Evolutionary conservation across 1,140 invertebrate species (phyloP), one percentile per base, ranked within the genome.

Genomic region (Ostrea denselamellosa): DNA sequence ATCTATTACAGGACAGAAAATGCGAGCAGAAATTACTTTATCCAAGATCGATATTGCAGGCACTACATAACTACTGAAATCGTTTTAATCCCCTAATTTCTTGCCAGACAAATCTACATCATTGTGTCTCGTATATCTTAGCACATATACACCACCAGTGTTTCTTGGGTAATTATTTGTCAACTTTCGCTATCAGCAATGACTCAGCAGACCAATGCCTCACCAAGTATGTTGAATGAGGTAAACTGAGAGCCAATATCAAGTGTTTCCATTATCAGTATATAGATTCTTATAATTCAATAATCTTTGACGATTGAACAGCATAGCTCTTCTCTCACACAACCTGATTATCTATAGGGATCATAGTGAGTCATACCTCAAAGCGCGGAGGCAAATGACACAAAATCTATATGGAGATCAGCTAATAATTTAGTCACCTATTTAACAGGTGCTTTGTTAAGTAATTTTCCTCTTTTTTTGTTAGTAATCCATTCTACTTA

Each of bases 361-460:
- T 10, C 68, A 34, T 4, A 5, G 14, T 77, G 68, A 77, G 25
- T 77, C 68, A 77, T 28, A 28, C 12, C 9, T 25, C 12, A 10
- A 22, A 71, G 68, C 28, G 22, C 9, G 68, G 25, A 34, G 56
- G 14, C 22, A 28, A 77, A 17, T 77, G 68, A 77, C 68, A 77
- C 10, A 77, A 77, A 77, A 77, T 77, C 68, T 77, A 28, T 77
- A 25, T 77, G 68, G 25, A 77, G 68, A 77, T 77, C 68, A 77
- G 68, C 68, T 28, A 77, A 77, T 34, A 77, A 77, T 77, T 77
- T 44, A 77, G 68, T 34, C 68, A 77, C 68, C 68, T 77, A 77
- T 77, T 77, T 77, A 77, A 77, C 68, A 77, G 68, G 68, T 77
- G 68, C 68, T 77, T 77, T 34, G 68, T 77, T 77, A 25, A 77